A percentile compares a stretch with the other conserved stretches of the same genome.
phyloP scores from a whole-genome alignment of 2,113 vertebrate genomes.

The Centropristis striata region DNA sequence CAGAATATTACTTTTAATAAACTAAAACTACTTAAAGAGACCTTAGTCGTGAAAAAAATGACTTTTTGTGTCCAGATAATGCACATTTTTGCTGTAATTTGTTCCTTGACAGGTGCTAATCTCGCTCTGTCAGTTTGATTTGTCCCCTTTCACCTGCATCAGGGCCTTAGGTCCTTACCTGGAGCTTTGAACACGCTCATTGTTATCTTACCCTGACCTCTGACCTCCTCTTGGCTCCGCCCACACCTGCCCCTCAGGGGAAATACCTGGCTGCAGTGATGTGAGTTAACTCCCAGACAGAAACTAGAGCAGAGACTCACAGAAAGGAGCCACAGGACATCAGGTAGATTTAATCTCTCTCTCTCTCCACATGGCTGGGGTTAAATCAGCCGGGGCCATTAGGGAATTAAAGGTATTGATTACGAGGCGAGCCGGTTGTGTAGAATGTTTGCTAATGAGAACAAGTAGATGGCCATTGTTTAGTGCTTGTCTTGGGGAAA shows the following conservation, averaged over 20 bases:
- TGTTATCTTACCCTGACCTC: conserved; percentile 53
- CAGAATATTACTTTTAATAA: too few relatives aligned
- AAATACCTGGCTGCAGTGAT: conserved; percentile 61
- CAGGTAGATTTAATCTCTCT: conserved; percentile 55
- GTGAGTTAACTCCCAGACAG: conserved; percentile 37
- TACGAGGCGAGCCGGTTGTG: conserved; percentile 54
- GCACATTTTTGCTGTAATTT: neutral
- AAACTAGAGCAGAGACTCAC: conserved; percentile 38
- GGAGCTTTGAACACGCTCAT: conserved; percentile 29
- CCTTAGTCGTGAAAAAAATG: too few relatives aligned
- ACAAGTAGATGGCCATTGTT: conserved; percentile 63
- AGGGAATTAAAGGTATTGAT: conserved; percentile 81
- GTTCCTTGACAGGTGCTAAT: neutral
- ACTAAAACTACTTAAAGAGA: too few relatives aligned
- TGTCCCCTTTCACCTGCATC: conserved; percentile 23
- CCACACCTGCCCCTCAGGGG: conserved; percentile 48
- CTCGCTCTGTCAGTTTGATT: conserved; percentile 2
- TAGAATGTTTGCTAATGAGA: conserved; percentile 75
- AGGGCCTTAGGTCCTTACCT: conserved; percentile 10
- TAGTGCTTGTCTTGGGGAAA: conserved; percentile 40
- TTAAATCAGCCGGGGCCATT: conserved; percentile 62
- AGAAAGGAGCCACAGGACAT: conserved; percentile 51
- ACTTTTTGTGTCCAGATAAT: too few relatives aligned
- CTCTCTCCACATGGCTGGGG: conserved; percentile 9
- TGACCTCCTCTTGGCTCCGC: conserved; percentile 50